These are phyloP conservation scores for Ctenodactylus gundi DNA, from an alignment of 2,113 vertebrate species.

Conservation along the genomic window DNA sequence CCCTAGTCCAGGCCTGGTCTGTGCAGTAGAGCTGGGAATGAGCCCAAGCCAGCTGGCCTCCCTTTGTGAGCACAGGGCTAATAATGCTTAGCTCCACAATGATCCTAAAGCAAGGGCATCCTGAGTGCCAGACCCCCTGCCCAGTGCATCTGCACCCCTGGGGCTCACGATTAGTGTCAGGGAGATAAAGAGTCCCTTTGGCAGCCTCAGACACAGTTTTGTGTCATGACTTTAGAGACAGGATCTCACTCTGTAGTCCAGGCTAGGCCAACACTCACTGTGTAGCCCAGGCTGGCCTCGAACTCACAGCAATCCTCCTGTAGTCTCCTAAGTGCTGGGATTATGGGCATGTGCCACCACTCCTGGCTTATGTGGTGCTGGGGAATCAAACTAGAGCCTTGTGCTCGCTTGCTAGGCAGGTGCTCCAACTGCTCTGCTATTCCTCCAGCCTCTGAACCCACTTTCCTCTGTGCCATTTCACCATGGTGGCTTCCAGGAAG, in stretches of 20 bases:
- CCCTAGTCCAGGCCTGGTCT: not conserved
- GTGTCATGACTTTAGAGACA: no score
- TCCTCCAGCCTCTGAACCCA: not conserved
- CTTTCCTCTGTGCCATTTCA: not conserved
- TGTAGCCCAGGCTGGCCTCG: no score
- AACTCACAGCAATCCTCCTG: no score
- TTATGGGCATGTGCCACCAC: no score
- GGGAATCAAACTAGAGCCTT: no score
- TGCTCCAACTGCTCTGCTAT: no score
- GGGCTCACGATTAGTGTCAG: not conserved
- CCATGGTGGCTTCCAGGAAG: not conserved
- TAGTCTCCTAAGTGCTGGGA: no score
- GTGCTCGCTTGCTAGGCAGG: no score
- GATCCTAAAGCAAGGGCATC: not conserved
- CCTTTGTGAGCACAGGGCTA: rapidly evolving
- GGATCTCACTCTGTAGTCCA: no score
- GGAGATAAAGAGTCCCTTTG: not conserved
- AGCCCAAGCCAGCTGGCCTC: not conserved
- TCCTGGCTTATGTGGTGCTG: no score
- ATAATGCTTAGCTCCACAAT: not conserved
- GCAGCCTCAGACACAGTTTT: not conserved
- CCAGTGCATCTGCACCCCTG: not conserved
- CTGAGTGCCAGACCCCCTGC: not conserved
- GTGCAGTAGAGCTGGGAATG: not conserved
- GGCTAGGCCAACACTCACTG: no score